phyloP scores from a whole-genome alignment of 2,888 invertebrate genomes.

The Sinotaia quadrata region DNA sequence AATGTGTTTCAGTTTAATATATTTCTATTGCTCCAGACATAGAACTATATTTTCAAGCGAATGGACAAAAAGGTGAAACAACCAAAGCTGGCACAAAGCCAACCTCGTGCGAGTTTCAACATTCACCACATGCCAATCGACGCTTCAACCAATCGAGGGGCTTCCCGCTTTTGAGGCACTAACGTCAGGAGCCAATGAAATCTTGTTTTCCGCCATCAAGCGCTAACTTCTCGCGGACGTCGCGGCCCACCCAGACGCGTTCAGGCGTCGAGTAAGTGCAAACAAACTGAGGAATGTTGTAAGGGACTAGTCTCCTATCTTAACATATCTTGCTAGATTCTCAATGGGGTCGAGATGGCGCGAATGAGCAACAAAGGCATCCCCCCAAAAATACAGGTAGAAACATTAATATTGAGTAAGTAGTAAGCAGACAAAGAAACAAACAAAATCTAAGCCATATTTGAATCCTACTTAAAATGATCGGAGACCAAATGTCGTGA shows the following conservation, averaged over 20 bases:
- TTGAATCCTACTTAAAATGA: background rate
- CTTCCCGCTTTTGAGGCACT: slow-evolving; percentile 49
- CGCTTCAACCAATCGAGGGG: slow-evolving; percentile 45
- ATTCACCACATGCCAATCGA: slow-evolving; percentile 50
- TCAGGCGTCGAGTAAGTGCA: slow-evolving; percentile 27
- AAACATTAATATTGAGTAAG: too few relatives aligned
- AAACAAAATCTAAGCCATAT: background rate
- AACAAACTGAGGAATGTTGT: slow-evolving; percentile 16
- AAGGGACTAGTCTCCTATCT: background rate
- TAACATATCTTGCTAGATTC: background rate
- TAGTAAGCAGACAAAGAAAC: too few relatives aligned
- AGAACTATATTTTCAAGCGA: slow-evolving; percentile 28
- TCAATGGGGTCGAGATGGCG: background rate
- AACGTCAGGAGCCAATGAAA: slow-evolving; percentile 23
- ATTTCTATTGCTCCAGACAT: slow-evolving; percentile 25
- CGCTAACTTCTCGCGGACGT: too few relatives aligned
- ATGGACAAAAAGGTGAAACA: background rate
- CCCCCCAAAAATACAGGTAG: background rate
- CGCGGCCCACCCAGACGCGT: slow-evolving; percentile 16
- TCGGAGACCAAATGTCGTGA: too few relatives aligned
- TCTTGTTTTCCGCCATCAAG: background rate
- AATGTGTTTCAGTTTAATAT: background rate
- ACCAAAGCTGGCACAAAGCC: slow-evolving; percentile 20
- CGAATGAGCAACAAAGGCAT: slow-evolving; percentile 2
- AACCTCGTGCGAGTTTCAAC: slow-evolving; percentile 25